Evolutionary conservation across 2,113 vertebrate genomes (phyloP), one percentile per base, ranked within the genome.

Genomic region (Percina caprodes): DNA sequence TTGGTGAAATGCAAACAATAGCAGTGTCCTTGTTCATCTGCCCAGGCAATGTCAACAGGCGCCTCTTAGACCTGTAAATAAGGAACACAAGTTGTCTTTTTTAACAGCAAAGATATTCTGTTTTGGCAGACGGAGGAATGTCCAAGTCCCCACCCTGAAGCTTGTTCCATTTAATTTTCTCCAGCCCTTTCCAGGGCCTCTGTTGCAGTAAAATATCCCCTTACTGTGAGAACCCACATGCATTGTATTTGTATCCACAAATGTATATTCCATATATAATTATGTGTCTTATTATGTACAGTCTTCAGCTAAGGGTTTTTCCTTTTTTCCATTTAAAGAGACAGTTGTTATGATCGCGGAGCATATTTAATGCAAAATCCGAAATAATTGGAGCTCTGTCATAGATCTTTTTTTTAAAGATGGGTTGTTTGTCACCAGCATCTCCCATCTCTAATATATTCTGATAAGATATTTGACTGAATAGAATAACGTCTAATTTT

Each of bases 71-170:
- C 77, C 74, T 48, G 56, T 87, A 69, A 89, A 90, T 77, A 83
- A 55, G 63, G 24, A 85, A 45, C 61, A 52, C 33, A 63, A 61
- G 55, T 82, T 72, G 56, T 78, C 62, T 74, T 84, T 72, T 74
- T 54, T 49, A 74, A 62, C 58, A 62, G 80, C 45, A 56, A 18
- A 76, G 77, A 82, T 84, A 55, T 86, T 88, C 79, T 88, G 82
- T 88, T 91, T 85, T 86, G 65, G 77, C 83, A 87, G 69, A 73
- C 82, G 85, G 54, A 83, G 87, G 90, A 93, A 92, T 92, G 86
- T 90, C 66, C 56, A 74, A 60, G 79, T 88, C 83, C 59, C 86
- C 91, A 85, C 88, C 89, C 92, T 80, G 42, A 83, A 79, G 71
- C 80, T 78, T 79, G 78, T 86, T 87, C 80, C 84, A 87, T 88